Conservation (phyloP, 2,888 invertebrate genomes). For the Ennomos fuscantarius region DNA sequence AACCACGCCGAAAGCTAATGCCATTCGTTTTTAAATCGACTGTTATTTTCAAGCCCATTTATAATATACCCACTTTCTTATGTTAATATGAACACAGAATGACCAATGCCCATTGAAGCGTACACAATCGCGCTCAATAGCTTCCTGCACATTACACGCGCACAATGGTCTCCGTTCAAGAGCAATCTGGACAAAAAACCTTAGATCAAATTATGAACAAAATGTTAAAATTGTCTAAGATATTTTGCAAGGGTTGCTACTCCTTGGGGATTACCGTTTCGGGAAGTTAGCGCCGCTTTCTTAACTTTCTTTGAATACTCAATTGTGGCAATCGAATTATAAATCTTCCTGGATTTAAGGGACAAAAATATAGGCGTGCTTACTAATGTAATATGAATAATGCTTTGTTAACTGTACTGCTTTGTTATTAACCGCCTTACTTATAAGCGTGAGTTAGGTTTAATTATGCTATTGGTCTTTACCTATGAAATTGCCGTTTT, state of each 20-base stretch:
- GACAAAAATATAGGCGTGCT: not conserved
- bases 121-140: conserved; percentile 71
- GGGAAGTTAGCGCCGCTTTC: conserved; percentile 71
- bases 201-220: conserved; percentile 34
- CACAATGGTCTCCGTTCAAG: conserved; percentile 72
- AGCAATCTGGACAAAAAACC: conserved; percentile 56
- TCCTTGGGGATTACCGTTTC: conserved; percentile 69
- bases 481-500: no score
- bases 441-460: no score
- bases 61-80: conserved; percentile 52
- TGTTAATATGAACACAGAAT: conserved; percentile 57
- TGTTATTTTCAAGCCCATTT: conserved; percentile 40
- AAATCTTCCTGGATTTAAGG: conserved; percentile 4
- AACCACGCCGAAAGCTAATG: conserved; percentile 29
- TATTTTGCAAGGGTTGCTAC: conserved; percentile 57
- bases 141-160: conserved; percentile 71
- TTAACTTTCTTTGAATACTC: conserved; percentile 37
- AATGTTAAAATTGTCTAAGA: conserved; percentile 36
- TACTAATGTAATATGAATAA: not conserved
- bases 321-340: conserved; percentile 51
- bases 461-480: no score
- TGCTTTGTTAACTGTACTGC: not conserved
- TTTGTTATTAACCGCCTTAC: no score
- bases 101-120: conserved; percentile 56
- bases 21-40: conserved; percentile 27